These are phyloP conservation scores for Ondatra zibethicus DNA, from an alignment of 2,113 vertebrate genomes.

Conservation along the genomic window DNA sequence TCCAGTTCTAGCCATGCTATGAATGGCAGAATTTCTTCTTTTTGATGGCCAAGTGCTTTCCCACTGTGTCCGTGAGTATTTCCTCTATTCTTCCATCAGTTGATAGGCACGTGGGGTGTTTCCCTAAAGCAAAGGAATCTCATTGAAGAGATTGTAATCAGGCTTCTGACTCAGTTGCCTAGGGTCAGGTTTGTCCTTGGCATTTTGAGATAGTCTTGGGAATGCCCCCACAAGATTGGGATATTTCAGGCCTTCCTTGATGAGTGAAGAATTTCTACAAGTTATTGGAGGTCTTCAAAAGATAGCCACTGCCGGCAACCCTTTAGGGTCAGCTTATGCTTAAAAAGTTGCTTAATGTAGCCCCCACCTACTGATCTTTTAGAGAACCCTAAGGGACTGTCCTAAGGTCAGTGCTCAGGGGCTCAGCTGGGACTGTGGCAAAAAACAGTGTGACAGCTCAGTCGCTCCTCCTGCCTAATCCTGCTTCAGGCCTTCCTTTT, in stretches of 20 bases:
- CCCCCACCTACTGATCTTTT: neutral
- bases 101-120: neutral
- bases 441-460: neutral
- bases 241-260: neutral
- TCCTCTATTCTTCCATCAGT: neutral
- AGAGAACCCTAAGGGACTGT: neutral
- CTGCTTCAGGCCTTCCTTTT: neutral
- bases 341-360: neutral
- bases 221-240: neutral
- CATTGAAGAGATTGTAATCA: neutral
- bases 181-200: neutral
- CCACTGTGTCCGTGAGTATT: neutral
- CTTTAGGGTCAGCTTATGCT: neutral
- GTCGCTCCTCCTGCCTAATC: neutral
- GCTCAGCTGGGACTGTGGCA: neutral
- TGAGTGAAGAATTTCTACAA: neutral
- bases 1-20: neutral
- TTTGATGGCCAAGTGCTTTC: neutral
- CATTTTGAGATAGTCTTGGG: slow-evolving; percentile 20
- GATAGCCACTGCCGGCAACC: neutral
- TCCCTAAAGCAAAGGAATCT: neutral
- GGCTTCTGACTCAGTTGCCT: neutral
- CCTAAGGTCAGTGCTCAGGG: neutral
- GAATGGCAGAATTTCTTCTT: neutral
- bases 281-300: neutral